These are phyloP conservation scores for Trogon surrucura DNA, from an alignment of 2,113 vertebrate genomes.

Conservation along the genomic window DNA sequence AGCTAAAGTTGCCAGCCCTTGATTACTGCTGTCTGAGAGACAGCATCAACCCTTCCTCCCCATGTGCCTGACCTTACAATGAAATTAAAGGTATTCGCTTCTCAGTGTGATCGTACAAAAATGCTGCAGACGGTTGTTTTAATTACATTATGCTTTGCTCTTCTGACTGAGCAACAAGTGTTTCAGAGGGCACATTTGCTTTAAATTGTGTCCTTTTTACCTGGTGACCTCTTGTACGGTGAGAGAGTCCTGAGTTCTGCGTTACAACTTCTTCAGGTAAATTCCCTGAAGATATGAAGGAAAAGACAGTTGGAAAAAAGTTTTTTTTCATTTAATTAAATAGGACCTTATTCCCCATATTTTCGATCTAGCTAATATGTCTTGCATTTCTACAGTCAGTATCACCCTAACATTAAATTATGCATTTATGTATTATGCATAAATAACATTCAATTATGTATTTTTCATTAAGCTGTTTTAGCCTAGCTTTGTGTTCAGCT, in stretches of 20 bases:
- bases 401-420: background rate
- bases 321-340: background rate
- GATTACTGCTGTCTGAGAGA: conserved; percentile 3
- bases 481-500: background rate
- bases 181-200: background rate
- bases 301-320: background rate
- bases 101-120: background rate
- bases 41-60: background rate
- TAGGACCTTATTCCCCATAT: background rate
- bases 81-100: conserved; percentile 26
- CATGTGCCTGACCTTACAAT: background rate
- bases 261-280: background rate
- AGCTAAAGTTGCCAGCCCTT: background rate
- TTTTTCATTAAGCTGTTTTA: background rate
- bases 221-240: rapidly evolving
- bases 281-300: background rate
- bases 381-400: background rate
- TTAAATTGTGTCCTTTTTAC: background rate
- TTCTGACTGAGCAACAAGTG: background rate
- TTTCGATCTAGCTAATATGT: background rate
- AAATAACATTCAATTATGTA: background rate
- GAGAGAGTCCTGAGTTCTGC: background rate
- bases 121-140: background rate
- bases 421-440: background rate
- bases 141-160: conserved; percentile 2